A percentile compares a stretch with the other conserved stretches of the same genome.
phyloP scores from a whole-genome alignment of 2,113 vertebrate species.

The Amphiprion percula region DNA sequence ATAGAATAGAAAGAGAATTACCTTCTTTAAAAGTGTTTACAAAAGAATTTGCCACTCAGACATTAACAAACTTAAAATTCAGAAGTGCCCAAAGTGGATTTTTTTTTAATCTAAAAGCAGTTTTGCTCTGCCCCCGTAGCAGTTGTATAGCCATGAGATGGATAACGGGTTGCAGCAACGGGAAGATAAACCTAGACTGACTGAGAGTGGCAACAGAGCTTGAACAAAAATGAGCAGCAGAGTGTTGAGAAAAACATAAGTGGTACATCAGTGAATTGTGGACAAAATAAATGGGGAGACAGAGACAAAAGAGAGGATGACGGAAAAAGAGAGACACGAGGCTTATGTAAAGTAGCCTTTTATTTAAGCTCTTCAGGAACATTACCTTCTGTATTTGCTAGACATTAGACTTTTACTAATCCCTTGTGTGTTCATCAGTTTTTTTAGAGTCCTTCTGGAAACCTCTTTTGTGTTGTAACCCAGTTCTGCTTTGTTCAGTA shows the following conservation, averaged over 20 bases:
- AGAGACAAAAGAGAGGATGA: background rate
- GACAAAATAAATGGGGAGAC: background rate
- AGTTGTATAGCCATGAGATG: constrained; percentile 6
- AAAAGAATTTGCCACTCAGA: constrained; percentile 26
- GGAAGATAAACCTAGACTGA: constrained; percentile 22
- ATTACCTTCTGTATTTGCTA: constrained; percentile 18
- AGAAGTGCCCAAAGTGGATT: constrained; percentile 12
- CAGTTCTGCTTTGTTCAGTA: constrained; percentile 14
- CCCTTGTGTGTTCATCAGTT: constrained; percentile 3
- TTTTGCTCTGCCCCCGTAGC: background rate
- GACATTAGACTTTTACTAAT: constrained; percentile 23
- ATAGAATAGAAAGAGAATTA: constrained; percentile 13
- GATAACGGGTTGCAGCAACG: background rate
- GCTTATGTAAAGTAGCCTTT: constrained; percentile 12
- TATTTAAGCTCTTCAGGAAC: constrained; percentile 26
- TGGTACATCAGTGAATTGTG: constrained; percentile 6
- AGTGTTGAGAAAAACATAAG: background rate
- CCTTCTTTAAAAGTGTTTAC: constrained; percentile 26
- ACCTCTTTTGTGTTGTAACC: constrained; percentile 1
- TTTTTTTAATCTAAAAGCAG: constrained; percentile 16
- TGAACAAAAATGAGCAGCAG: constrained; percentile 16
- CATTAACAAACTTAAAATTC: constrained; percentile 33
- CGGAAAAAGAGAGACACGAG: constrained; percentile 2
- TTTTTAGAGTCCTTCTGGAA: constrained; percentile 14
- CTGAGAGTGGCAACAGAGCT: constrained; percentile 41